Conservation (phyloP, 2,113 vertebrate species). For the Progne subis region DNA sequence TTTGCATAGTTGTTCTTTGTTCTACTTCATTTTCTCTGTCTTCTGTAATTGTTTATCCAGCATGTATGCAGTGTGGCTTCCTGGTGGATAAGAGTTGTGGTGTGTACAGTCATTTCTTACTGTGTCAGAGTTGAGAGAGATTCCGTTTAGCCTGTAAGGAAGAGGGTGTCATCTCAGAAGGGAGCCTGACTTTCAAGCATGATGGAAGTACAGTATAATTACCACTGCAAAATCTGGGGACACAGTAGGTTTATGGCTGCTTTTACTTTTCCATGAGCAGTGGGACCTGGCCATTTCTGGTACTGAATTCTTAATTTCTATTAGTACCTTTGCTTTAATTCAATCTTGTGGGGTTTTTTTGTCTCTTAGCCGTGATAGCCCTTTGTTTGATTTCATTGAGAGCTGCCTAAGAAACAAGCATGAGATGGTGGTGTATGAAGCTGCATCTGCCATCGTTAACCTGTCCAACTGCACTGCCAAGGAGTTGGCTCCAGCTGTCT, state of each 20-base stretch:
- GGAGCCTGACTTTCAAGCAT: not conserved
- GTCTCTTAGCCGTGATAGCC: conserved; percentile 75
- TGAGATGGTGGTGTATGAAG: conserved; percentile 85
- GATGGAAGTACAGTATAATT: not conserved
- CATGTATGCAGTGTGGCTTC: not conserved
- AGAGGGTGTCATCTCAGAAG: not conserved
- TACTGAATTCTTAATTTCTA: not conserved
- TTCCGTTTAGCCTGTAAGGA: not conserved
- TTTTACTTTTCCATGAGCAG: not conserved
- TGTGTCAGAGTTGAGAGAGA: not conserved
- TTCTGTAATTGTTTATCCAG: not conserved
- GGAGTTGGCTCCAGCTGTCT: conserved; percentile 82
- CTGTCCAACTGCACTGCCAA: conserved; percentile 82
- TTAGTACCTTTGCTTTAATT: not conserved
- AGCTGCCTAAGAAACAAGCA: conserved; percentile 83
- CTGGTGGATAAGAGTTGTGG: not conserved
- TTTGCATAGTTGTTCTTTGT: not conserved
- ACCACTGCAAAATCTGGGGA: not conserved
- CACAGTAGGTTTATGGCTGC: not conserved
- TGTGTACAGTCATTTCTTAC: not conserved
- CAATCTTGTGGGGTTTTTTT: not conserved
- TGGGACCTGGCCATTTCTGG: not conserved
- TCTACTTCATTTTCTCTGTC: not conserved
- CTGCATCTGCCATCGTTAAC: conserved; percentile 81
- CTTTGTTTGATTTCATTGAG: conserved; percentile 83